phyloP scores from a whole-genome alignment of 2,888 invertebrate species.

The Agapostemon virescens region DNA sequence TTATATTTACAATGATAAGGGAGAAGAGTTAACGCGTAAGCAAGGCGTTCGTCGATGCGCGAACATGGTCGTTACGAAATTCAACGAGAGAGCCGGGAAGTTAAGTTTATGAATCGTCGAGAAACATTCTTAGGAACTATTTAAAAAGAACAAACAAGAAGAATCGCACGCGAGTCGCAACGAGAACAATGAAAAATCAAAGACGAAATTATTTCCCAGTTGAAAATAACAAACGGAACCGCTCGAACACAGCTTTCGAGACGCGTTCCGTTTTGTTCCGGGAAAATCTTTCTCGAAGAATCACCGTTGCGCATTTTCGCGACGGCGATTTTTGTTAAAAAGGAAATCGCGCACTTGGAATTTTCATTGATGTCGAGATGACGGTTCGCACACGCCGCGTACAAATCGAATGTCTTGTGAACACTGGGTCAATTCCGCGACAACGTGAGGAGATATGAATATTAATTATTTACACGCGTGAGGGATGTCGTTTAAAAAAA shows the following conservation, averaged over 20 bases:
- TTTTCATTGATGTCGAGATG: not conserved
- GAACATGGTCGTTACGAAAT: constrained; percentile 49
- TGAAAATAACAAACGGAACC: not conserved
- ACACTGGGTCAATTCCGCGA: constrained; percentile 50
- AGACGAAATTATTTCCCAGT: not conserved
- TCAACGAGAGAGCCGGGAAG: constrained; percentile 50
- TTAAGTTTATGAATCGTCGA: constrained; percentile 57
- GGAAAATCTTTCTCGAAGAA: not conserved
- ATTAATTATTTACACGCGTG: constrained; percentile 48
- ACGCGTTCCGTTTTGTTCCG: not conserved
- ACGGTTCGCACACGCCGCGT: not conserved
- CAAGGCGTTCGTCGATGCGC: constrained; percentile 5
- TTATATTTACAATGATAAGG: constrained; percentile 56
- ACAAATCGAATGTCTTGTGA: constrained; percentile 32
- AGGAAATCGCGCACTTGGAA: not conserved
- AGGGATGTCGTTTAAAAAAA: not conserved
- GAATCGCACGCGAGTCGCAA: constrained; percentile 10
- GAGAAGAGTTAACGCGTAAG: constrained; percentile 4
- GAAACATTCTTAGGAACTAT: constrained; percentile 72
- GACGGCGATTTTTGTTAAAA: not conserved
- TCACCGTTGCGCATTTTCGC: not conserved
- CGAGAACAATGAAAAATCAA: not conserved
- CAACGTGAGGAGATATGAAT: constrained; percentile 37
- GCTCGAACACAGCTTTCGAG: not conserved
- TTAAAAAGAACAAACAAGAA: too few species aligned